Evolutionary conservation across 2,113 vertebrate species (phyloP).

Genomic region (Elephantulus edwardii): DNA sequence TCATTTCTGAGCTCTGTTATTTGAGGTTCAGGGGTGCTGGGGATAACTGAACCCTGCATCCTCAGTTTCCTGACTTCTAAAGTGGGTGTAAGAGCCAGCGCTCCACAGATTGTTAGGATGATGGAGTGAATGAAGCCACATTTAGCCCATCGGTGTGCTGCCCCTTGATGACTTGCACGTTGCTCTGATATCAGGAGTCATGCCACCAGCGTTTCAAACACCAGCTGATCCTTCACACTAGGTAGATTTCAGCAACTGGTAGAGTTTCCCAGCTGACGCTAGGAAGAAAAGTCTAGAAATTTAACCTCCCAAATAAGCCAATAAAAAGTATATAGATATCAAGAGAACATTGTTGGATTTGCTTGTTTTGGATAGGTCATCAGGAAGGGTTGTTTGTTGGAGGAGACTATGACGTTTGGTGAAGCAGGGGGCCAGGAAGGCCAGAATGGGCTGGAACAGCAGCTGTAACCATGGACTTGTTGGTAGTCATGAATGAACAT

Average conservation of each 20-base stretch:
- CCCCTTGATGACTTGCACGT: not conserved
- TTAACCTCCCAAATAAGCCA: not conserved
- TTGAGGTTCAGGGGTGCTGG: not conserved
- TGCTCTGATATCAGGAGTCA: not conserved
- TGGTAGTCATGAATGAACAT: not conserved
- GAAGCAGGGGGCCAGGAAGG: not conserved
- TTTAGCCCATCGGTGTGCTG: not conserved
- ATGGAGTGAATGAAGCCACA: conserved; percentile 5
- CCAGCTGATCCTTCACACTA: not conserved
- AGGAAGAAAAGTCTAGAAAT: not conserved
- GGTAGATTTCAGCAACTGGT: not conserved
- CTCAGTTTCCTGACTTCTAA: conserved; percentile 3
- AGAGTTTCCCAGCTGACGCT: not conserved
- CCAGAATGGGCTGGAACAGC: not conserved
- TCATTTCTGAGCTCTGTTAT: not conserved
- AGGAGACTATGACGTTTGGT: not conserved
- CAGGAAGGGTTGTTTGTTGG: not conserved
- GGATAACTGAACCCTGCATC: not conserved
- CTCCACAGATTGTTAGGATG: not conserved
- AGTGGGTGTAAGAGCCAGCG: not conserved
- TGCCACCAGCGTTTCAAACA: not conserved
- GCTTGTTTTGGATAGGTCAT: not conserved
- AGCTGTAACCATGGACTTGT: not conserved
- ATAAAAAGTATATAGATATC: not conserved
- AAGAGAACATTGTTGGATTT: not conserved